These are phyloP conservation scores for Calephelis nemesis DNA, from an alignment of 1,140 invertebrate species.

Conservation along the genomic window DNA sequence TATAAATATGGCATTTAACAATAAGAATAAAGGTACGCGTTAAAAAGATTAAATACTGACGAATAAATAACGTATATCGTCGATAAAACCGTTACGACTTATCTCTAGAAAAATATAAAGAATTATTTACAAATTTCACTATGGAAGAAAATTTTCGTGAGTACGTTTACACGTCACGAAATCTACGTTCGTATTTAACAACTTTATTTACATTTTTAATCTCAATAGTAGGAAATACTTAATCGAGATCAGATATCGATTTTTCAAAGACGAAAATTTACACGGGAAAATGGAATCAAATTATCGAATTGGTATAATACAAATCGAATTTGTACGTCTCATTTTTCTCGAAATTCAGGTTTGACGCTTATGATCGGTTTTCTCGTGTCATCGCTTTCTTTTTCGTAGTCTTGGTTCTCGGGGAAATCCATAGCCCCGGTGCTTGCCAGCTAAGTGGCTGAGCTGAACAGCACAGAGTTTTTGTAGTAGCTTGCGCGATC, in stretches of 20 bases:
- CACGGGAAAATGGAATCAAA: constrained; percentile 27
- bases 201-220: constrained; percentile 76
- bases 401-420: constrained; percentile 53
- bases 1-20: constrained; percentile 77
- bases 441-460: constrained; percentile 86
- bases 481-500: constrained; percentile 90
- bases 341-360: constrained; percentile 76
- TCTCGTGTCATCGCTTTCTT: constrained; percentile 58
- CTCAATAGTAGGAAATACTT: constrained; percentile 62
- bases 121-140: constrained; percentile 77
- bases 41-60: constrained; percentile 73
- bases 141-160: constrained; percentile 71
- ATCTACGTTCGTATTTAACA: constrained; percentile 57
- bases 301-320: constrained; percentile 9
- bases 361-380: constrained; percentile 79
- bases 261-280: constrained; percentile 34
- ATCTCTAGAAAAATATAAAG: constrained; percentile 60
- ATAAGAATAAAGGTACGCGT: constrained; percentile 72
- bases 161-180: constrained; percentile 51
- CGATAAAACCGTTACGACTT: constrained; percentile 65
- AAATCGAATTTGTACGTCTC: constrained; percentile 27
- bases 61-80: constrained; percentile 72
- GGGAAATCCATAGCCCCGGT: constrained; percentile 66
- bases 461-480: constrained; percentile 90
- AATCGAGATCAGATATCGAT: constrained; percentile 56